Conservation (phyloP, 2,888 invertebrate species). For the Bruchidius siliquastri region DNA sequence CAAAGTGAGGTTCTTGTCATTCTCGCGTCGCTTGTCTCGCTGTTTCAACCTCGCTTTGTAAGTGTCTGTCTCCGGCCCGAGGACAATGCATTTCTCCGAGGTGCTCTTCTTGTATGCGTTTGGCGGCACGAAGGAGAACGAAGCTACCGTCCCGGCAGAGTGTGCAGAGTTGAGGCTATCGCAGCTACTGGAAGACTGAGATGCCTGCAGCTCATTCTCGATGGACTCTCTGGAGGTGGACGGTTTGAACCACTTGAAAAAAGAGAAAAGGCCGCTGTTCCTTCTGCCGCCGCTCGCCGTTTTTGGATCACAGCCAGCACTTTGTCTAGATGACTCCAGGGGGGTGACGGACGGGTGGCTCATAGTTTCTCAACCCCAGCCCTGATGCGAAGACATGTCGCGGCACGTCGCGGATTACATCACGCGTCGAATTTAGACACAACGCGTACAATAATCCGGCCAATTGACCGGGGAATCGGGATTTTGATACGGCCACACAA, state of each 20-base stretch:
- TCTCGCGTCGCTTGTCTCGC: conserved; percentile 54
- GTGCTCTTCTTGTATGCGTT: conserved; percentile 44
- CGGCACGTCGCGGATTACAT: not conserved
- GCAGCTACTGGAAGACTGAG: conserved; percentile 48
- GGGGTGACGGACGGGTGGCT: conserved; percentile 33
- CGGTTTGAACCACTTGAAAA: conserved; percentile 71
- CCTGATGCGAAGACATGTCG: not conserved
- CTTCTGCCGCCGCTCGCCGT: conserved; percentile 44
- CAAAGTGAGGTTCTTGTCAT: conserved; percentile 59
- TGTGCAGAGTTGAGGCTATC: conserved; percentile 64
- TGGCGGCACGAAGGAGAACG: conserved; percentile 65
- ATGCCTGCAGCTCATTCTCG: conserved; percentile 30
- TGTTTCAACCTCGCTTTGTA: conserved; percentile 59
- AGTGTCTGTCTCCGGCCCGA: conserved; percentile 59
- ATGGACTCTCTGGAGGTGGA: conserved; percentile 44
- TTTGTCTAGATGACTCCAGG: conserved; percentile 38
- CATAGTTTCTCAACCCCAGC: conserved; percentile 24
- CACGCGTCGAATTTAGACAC: not conserved
- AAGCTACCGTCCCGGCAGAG: conserved; percentile 68
- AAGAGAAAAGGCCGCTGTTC: conserved; percentile 55
- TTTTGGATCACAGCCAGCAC: conserved; percentile 46
- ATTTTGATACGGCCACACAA: not conserved
- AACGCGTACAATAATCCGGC: not conserved
- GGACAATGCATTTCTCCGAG: conserved; percentile 41
- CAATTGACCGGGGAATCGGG: not conserved